phyloP scores from a whole-genome alignment of 2,113 vertebrate genomes.

The Alexandromys fortis region DNA sequence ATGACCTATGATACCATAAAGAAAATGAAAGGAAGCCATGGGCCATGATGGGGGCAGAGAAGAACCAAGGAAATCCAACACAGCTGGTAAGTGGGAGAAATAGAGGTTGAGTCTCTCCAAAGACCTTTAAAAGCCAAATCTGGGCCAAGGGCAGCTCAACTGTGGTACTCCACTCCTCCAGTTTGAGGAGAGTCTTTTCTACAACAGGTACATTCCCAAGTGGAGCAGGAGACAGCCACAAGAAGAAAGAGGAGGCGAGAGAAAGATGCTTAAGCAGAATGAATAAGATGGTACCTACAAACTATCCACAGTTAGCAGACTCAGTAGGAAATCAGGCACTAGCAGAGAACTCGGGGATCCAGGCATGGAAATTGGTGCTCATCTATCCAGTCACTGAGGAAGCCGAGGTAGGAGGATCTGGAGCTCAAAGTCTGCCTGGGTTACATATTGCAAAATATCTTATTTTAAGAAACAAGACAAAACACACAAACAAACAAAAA shows the following conservation, averaged over 20 bases:
- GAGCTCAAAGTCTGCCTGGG: background rate
- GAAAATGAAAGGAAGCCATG: background rate
- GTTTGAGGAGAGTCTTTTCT: background rate
- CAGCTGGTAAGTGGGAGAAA: background rate
- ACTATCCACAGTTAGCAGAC: background rate
- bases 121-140: background rate
- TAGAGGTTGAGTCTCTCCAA: background rate
- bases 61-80: background rate
- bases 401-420: background rate
- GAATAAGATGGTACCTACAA: background rate
- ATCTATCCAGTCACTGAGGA: background rate
- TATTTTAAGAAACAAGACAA: background rate
- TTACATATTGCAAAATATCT: background rate
- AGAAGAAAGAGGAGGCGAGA: background rate
- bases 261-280: background rate
- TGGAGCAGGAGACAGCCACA: background rate
- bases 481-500: too few relatives aligned
- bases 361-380: too few relatives aligned
- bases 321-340: background rate
- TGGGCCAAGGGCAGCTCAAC: background rate
- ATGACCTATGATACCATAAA: background rate
- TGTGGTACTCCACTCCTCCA: too few relatives aligned
- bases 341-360: background rate
- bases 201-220: background rate
- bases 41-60: background rate